Evolutionary conservation across 2,113 vertebrate species (phyloP).

Genomic region (Bagarius yarrelli): DNA sequence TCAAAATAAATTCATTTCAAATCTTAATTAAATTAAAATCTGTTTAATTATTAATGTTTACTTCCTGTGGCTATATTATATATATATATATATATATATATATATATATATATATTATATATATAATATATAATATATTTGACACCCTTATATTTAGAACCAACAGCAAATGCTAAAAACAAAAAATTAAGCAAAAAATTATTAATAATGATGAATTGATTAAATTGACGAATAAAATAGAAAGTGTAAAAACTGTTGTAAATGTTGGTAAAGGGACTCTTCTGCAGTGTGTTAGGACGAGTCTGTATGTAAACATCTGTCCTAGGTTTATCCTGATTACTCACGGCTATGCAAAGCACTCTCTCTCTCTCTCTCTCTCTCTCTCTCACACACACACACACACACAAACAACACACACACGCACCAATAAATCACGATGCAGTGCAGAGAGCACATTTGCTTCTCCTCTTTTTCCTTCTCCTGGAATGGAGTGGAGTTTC

Average conservation of each 20-base stretch:
- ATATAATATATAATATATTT: too few species aligned
- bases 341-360: slow-evolving; percentile 25
- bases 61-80: too few species aligned
- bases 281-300: slow-evolving; percentile 21
- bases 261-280: not conserved
- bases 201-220: too few species aligned
- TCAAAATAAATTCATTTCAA: not conserved
- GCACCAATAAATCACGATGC: slow-evolving; percentile 43
- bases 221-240: too few species aligned
- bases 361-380: not conserved
- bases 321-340: not conserved
- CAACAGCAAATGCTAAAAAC: too few species aligned
- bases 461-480: not conserved
- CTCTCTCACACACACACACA: slow-evolving; percentile 8
- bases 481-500: slow-evolving; percentile 30
- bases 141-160: not conserved
- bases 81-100: too few species aligned
- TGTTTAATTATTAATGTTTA: not conserved
- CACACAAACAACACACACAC: not conserved
- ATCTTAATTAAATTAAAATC: not conserved
- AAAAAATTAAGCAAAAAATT: too few species aligned
- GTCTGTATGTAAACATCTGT: slow-evolving; percentile 37
- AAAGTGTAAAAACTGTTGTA: too few species aligned
- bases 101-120: too few species aligned
- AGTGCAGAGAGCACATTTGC: slow-evolving; percentile 25